These are phyloP conservation scores for Sinodicranocentrus sp. DNA, from an alignment of 2,888 invertebrate genomes.

Conservation along the genomic window DNA sequence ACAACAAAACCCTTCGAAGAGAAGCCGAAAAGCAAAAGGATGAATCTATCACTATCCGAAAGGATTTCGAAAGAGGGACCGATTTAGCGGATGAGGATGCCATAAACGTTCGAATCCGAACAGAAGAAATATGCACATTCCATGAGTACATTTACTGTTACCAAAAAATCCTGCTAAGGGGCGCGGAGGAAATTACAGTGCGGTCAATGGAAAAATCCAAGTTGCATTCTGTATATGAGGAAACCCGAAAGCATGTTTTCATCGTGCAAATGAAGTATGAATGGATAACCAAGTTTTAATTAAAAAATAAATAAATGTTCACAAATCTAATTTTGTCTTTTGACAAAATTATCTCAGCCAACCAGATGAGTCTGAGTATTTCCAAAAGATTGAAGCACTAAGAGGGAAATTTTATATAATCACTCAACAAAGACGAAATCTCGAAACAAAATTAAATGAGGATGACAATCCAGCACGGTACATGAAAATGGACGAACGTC, in stretches of 20 bases:
- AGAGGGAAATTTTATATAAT: conserved; percentile 66
- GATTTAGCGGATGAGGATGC: conserved; percentile 63
- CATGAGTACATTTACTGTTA: conserved; percentile 72
- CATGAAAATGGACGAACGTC: neutral
- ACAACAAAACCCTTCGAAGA: conserved; percentile 67
- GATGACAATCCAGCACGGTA: conserved; percentile 69
- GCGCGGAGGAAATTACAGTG: conserved; percentile 67
- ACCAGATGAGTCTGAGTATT: conserved; percentile 70
- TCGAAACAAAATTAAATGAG: conserved; percentile 71
- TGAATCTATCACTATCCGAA: conserved; percentile 63
- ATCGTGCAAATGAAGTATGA: conserved; percentile 72
- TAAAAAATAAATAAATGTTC: neutral
- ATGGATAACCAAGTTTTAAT: neutral
- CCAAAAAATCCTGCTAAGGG: conserved; percentile 68
- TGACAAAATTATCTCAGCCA: conserved; percentile 58
- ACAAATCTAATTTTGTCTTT: neutral
- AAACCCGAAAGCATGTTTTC: conserved; percentile 71
- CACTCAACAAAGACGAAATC: conserved; percentile 58
- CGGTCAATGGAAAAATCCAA: conserved; percentile 72
- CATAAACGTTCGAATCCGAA: conserved; percentile 66
- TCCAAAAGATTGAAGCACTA: conserved; percentile 67
- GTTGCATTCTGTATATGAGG: conserved; percentile 63
- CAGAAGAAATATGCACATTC: conserved; percentile 74
- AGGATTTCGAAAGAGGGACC: conserved; percentile 66
- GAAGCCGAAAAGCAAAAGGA: conserved; percentile 65